These are phyloP conservation scores for Nothobranchius furzeri DNA, from an alignment of 2,113 vertebrate genomes.

Conservation along the genomic window DNA sequence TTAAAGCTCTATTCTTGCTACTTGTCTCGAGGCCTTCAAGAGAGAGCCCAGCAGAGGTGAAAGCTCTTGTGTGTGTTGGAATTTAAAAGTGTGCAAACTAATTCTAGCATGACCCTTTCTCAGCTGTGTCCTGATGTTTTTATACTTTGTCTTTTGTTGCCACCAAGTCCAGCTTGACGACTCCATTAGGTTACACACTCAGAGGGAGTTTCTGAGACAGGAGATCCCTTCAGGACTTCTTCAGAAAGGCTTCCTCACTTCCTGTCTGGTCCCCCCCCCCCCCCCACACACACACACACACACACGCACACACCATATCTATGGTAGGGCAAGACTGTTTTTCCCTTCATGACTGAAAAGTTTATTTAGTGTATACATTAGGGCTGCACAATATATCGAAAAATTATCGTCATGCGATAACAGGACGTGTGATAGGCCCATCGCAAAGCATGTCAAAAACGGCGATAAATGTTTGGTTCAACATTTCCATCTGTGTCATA, in stretches of 20 bases:
- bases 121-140: neutral
- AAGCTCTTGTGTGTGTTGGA: neutral
- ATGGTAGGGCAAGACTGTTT: neutral
- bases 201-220: slow-evolving; percentile 29
- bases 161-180: slow-evolving; percentile 21
- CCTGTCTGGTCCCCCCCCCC: slow-evolving; percentile 27
- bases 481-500: no score
- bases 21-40: no score
- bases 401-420: no score
- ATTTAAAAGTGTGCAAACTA: slow-evolving; percentile 26
- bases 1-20: no score
- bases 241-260: slow-evolving; percentile 44
- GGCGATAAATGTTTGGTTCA: no score
- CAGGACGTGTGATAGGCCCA: no score
- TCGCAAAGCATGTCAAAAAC: no score
- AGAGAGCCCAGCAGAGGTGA: neutral
- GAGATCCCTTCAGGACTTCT: slow-evolving; percentile 34
- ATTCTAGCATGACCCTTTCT: slow-evolving; percentile 19
- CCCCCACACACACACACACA: slow-evolving; percentile 28
- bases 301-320: slow-evolving; percentile 18
- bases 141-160: slow-evolving; percentile 12
- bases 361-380: no score
- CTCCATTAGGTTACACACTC: slow-evolving; percentile 7
- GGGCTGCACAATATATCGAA: no score
- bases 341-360: no score